Evolutionary conservation across 2,888 invertebrate genomes (phyloP).

Genomic region (Eremobia ochroleuca): DNA sequence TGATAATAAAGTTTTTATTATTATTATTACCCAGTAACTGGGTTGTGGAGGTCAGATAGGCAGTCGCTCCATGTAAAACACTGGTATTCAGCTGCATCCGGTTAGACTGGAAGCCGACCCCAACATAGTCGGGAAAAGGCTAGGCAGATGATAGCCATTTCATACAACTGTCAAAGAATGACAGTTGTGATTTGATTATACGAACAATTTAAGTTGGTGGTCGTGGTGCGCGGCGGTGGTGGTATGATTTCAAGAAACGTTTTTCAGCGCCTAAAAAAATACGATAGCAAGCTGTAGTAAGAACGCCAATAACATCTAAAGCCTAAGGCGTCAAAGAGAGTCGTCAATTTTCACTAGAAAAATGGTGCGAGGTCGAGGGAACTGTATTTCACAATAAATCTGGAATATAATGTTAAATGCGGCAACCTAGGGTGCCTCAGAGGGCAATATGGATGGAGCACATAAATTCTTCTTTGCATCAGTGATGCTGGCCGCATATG

Average conservation of each 20-base stretch:
- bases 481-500: slow-evolving; percentile 76
- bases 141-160: too few species aligned
- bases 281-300: slow-evolving; percentile 21
- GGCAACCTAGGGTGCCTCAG: slow-evolving; percentile 48
- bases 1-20: too few species aligned
- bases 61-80: too few species aligned
- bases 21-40: too few species aligned
- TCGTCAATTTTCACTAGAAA: slow-evolving; percentile 56
- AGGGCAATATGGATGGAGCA: slow-evolving; percentile 72
- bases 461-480: slow-evolving; percentile 83
- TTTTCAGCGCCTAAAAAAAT: slow-evolving; percentile 10
- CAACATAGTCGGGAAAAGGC: too few species aligned
- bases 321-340: slow-evolving; percentile 42
- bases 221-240: neutral
- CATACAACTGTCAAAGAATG: neutral
- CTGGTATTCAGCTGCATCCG: too few species aligned
- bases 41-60: too few species aligned
- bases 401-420: slow-evolving; percentile 70
- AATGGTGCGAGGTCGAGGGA: slow-evolving; percentile 53
- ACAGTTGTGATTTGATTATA: neutral
- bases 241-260: neutral
- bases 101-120: too few species aligned
- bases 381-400: slow-evolving; percentile 76
- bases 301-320: slow-evolving; percentile 13
- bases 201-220: neutral